Conservation (phyloP, 2,797 vertebrate genomes). For the Falco columbarius region DNA sequence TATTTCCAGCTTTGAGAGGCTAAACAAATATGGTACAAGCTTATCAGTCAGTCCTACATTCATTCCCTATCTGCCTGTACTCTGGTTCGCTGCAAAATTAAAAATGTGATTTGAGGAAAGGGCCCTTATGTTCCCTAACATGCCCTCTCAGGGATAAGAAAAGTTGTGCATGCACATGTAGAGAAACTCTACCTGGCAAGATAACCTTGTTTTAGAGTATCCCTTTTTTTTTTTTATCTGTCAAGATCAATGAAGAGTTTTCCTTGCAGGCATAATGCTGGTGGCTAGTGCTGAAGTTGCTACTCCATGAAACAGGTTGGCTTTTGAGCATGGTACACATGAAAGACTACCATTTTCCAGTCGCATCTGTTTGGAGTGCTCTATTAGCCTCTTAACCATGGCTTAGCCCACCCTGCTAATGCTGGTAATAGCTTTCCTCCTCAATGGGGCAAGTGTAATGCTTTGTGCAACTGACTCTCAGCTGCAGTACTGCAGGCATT, state of each 20-base stretch:
- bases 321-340: not conserved
- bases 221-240: not conserved
- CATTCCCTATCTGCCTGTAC: not conserved
- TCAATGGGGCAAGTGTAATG: not conserved
- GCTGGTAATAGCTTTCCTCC: not conserved
- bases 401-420: not conserved
- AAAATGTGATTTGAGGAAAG: not conserved
- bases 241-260: not conserved
- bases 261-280: not conserved
- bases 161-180: not conserved
- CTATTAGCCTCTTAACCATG: not conserved
- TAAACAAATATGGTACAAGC: not conserved
- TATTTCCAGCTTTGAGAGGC: not conserved
- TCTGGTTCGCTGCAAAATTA: not conserved
- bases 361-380: not conserved
- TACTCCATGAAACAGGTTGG: not conserved
- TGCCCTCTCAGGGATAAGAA: not conserved
- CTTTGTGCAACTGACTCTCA: not conserved
- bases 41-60: not conserved
- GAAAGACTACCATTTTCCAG: not conserved
- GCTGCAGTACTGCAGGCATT: not conserved
- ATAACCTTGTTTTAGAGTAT: not conserved
- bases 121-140: not conserved
- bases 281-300: not conserved
- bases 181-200: not conserved